These are phyloP conservation scores for Erythrocebus patas DNA, from an alignment of 2,113 vertebrate genomes.

Conservation along the genomic window DNA sequence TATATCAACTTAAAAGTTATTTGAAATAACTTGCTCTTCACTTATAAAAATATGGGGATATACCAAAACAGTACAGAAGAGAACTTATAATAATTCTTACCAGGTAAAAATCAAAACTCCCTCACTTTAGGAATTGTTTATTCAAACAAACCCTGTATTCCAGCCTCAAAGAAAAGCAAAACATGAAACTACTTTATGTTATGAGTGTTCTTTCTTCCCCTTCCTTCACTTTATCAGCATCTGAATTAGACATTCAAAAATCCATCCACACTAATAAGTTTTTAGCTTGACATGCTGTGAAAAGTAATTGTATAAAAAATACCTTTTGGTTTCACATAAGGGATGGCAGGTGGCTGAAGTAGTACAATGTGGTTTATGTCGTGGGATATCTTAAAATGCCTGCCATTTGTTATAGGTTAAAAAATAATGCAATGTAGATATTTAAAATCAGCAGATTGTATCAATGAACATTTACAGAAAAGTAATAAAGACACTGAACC, in stretches of 20 bases:
- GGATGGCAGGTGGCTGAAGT: neutral
- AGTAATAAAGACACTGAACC: neutral
- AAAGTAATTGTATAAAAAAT: constrained; percentile 1
- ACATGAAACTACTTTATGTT: neutral
- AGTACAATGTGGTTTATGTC: neutral
- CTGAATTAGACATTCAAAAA: neutral
- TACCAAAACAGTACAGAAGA: neutral
- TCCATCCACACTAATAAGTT: neutral
- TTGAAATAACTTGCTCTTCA: neutral
- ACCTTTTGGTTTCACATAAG: constrained; percentile 1
- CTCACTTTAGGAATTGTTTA: neutral
- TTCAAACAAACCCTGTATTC: neutral
- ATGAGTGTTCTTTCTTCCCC: neutral
- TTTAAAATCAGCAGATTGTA: constrained; percentile 15
- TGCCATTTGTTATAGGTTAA: neutral
- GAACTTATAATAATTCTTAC: neutral
- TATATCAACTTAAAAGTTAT: neutral
- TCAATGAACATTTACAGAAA: neutral
- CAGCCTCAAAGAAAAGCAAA: neutral
- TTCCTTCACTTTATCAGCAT: neutral
- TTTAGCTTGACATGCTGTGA: neutral
- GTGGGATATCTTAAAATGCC: neutral
- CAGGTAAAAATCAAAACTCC: neutral
- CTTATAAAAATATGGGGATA: neutral
- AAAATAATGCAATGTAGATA: neutral